Evolutionary conservation across 2,888 invertebrate genomes (phyloP), one percentile per base, ranked within the genome.

Genomic region (Flexamia atlantica): DNA sequence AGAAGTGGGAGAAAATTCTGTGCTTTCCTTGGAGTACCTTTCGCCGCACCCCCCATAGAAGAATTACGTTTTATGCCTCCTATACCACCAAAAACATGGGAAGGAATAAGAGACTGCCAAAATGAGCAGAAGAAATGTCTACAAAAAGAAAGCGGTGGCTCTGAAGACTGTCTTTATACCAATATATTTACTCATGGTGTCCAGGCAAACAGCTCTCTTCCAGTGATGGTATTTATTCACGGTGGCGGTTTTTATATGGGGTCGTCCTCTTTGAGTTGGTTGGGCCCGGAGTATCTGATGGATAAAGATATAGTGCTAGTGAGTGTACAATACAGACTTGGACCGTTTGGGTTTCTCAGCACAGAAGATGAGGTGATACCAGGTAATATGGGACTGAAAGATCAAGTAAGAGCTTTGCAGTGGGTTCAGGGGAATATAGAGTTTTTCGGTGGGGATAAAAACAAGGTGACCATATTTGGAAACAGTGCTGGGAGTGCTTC

Each of bases 111-210:
- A 20, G 57, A 79, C 46, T 50, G 50, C 20, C 32, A 5, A 36
- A 14, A 79, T 32, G 53, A 79, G 32, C 17, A 57, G 4, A n/a
- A n/a, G 17, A 17, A 30, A 17, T 79, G 79, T 36, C n/a, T 57
- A 4, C 79, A 79, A 30, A 79, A 23, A 79, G 79, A 50, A 53
- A 28, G 20, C 0, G 36, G 28, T 20, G 79, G 57, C 20, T 30
- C 53, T 32, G 84, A 84, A 42, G 82, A 84, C 50, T 84, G 84
- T 14, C 68, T 84, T 14, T 82, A 82, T 32, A 60, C 82, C 5
- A 84, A 84, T 64, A 60, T 84, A 9, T 82, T 82, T 36, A 84
- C 84, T 30, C 84, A 82, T 20, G 79, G 74, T 17, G 28, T 30
- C 14, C 7, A 23, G 9, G 28, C 30, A 10, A 32, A 17, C 14